These are phyloP conservation scores for Pseudoatta argentina DNA, from an alignment of 1,140 invertebrate species.

Conservation along the genomic window DNA sequence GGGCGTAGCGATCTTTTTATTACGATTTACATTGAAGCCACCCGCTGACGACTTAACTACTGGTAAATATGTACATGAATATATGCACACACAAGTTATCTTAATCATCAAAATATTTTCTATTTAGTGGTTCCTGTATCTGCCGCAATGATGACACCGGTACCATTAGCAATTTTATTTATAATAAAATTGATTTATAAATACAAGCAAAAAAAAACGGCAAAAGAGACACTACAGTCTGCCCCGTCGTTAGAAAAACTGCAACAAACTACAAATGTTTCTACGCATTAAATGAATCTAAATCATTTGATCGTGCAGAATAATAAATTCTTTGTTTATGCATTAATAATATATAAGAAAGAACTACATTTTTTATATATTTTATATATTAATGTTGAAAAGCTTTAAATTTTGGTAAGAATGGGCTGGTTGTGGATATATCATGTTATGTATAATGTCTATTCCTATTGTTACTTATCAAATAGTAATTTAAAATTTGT, in stretches of 20 bases:
- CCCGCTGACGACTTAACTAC: constrained; percentile 94
- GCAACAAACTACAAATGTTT: constrained; percentile 28
- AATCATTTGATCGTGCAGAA: background rate
- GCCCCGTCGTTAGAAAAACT: constrained; percentile 69
- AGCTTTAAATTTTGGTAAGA: background rate
- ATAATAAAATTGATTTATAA: constrained; percentile 81
- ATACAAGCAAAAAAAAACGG: constrained; percentile 72
- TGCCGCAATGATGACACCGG: constrained; percentile 96
- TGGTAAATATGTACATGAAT: constrained; percentile 84
- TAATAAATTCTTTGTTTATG: background rate
- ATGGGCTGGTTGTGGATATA: background rate
- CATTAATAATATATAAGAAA: background rate
- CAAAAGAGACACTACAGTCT: constrained; percentile 26
- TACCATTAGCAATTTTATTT: constrained; percentile 91
- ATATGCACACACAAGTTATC: background rate
- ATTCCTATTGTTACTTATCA: background rate
- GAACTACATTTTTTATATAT: background rate
- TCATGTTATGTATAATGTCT: background rate
- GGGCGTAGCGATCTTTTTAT: constrained; percentile 95
- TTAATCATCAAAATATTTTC: constrained; percentile 9
- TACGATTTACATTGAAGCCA: constrained; percentile 90
- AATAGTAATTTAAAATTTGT: constrained; percentile 8
- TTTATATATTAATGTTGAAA: background rate
- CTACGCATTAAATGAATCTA: background rate
- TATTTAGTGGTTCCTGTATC: constrained; percentile 93